Conservation (phyloP, 2,113 vertebrate genomes). For the Daubentonia madagascariensis region DNA sequence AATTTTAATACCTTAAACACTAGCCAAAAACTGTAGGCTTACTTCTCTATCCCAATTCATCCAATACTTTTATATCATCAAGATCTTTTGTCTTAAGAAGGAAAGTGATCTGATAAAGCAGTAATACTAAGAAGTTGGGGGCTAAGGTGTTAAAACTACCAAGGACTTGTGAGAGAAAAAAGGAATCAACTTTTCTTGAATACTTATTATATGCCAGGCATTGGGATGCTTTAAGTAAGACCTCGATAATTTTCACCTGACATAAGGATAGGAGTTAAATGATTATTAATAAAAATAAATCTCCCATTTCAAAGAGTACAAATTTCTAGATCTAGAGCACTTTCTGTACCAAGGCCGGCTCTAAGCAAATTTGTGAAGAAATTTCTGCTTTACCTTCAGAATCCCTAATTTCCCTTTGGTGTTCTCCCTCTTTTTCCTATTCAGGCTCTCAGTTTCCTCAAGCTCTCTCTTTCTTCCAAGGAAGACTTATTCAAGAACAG, state of each 20-base stretch:
- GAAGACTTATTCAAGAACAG: conserved; percentile 39
- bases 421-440: not conserved
- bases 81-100: conserved; percentile 16
- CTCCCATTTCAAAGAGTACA: not conserved
- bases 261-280: not conserved
- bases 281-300: not conserved
- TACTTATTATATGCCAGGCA: not conserved
- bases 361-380: not conserved
- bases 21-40: not conserved
- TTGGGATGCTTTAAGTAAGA: not conserved
- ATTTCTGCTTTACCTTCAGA: not conserved
- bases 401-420: not conserved
- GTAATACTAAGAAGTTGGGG: not conserved
- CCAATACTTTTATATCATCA: not conserved
- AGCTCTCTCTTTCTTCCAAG: conserved; percentile 1
- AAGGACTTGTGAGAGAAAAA: not conserved
- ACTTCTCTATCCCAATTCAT: not conserved
- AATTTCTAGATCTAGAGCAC: conserved; percentile 2
- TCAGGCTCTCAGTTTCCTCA: conserved; percentile 1
- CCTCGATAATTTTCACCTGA: conserved; percentile 15
- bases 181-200: conserved; percentile 15
- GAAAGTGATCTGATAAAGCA: conserved; percentile 12
- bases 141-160: not conserved
- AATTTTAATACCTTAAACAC: conserved; percentile 21
- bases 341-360: not conserved